Conservation (phyloP, 2,888 invertebrate species). For the Calephelis perditalis region DNA sequence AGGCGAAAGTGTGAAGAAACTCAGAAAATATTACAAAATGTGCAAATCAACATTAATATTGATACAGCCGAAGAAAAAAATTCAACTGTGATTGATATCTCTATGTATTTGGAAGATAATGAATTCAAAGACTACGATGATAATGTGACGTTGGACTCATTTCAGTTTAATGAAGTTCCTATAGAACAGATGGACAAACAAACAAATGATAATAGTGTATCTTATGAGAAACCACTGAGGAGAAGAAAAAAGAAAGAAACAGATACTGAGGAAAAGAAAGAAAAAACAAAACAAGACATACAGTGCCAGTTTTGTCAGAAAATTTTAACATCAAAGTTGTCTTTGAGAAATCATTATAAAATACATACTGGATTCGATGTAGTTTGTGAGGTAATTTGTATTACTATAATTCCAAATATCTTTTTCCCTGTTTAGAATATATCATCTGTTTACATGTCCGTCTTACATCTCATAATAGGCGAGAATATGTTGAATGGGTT, state of each 20-base stretch:
- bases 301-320: slow-evolving; percentile 67
- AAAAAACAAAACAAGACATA: slow-evolving; percentile 46
- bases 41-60: slow-evolving; percentile 35
- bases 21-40: slow-evolving; percentile 33
- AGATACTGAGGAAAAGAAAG: slow-evolving; percentile 30
- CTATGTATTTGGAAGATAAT: slow-evolving; percentile 34
- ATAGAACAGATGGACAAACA: slow-evolving; percentile 24
- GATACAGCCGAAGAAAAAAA: slow-evolving; percentile 32
- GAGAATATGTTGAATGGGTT: too few relatives aligned
- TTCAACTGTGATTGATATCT: slow-evolving; percentile 39
- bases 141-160: slow-evolving; percentile 37
- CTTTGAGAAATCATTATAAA: slow-evolving; percentile 62
- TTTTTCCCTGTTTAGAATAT: too few relatives aligned
- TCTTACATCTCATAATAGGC: too few relatives aligned
- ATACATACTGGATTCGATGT: slow-evolving; percentile 68
- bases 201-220: slow-evolving; percentile 30
- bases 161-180: slow-evolving; percentile 26
- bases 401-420: too few relatives aligned
- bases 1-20: slow-evolving; percentile 37
- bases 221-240: slow-evolving; percentile 34
- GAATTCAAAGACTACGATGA: slow-evolving; percentile 43
- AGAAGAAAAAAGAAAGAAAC: slow-evolving; percentile 31
- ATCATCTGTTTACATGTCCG: too few relatives aligned
- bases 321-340: slow-evolving; percentile 56
- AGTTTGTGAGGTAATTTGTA: slow-evolving; percentile 43